Base-by-base conservation (phyloP, 2,888 invertebrate genomes). In the Tortricodes alternella region DNA sequence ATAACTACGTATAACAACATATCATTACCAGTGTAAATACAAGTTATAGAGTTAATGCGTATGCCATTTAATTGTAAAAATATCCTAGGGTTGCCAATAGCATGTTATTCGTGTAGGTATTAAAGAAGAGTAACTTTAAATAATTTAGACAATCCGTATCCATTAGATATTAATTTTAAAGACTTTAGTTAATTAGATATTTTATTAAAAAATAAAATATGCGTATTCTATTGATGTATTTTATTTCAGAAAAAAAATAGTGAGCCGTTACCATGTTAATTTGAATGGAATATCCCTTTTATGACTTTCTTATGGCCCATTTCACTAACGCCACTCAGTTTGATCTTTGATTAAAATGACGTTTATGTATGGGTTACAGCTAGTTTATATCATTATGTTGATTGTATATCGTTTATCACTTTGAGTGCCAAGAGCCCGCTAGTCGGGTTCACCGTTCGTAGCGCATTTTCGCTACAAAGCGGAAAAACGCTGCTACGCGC, bases 111-210 rank as follows among this genome's bases (percentile, higher is more conserved):
- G 19, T 46, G 35, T 44, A 18, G 7, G 2, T 24, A 53, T 16
- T 53, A 55, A 41, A 24, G 24, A 23, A 53, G 51, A 56, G 18
- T 61, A 59, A 57, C 58, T 53, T 56, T 46, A 59, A 37, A 50
- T 49, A 61, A 61, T 73, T 53, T 71, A 73, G 68, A 61, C 60
- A 73, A 74, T 74, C 73, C 70, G 73, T 80, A 80, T 78, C 76
- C 71, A 78, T 60, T 78, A 77, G 68, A 66, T 73, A 62, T 56
- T 51, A 56, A 62, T 69, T 67, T 71, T 70, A 78, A 80, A 83
- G 78, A 78, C 81, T 73, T 50, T 76, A 79, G 81, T 83, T 80
- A 76, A 75, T 72, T 75, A 79, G 78, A 78, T 75, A 80, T 78
- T 80, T 75, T 51, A 62, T 67, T 68, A 68, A 75, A 70, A 70